Conservation (phyloP, 1,140 invertebrate species). For the Ceratosolen fusciceps region DNA sequence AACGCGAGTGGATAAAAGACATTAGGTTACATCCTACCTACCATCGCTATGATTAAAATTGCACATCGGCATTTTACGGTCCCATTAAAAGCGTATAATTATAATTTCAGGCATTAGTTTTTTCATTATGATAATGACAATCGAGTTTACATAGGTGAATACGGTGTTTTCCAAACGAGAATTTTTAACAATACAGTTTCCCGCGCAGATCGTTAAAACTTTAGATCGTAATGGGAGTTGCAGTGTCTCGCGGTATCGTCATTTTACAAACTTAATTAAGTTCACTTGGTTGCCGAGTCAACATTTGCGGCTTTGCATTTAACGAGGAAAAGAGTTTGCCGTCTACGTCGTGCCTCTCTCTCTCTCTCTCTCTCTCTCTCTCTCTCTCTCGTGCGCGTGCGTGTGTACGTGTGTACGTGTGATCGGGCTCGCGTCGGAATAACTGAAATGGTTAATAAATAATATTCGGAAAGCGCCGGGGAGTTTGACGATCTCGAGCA, state of each 20-base stretch:
- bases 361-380: too few relatives aligned
- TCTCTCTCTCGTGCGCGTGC: too few relatives aligned
- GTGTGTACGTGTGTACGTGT: too few relatives aligned
- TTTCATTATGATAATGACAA: not conserved
- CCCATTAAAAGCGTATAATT: not conserved
- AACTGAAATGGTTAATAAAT: slow-evolving; percentile 30
- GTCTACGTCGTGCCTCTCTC: not conserved
- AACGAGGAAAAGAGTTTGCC: slow-evolving; percentile 25
- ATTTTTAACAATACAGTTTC: slow-evolving; percentile 6
- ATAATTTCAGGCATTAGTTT: not conserved
- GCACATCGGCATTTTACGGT: not conserved
- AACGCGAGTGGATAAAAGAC: too few relatives aligned
- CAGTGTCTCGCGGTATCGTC: not conserved
- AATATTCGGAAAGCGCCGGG: not conserved
- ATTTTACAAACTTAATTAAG: slow-evolving; percentile 17
- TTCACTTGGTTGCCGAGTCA: not conserved
- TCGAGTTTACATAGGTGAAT: not conserved
- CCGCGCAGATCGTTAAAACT: not conserved
- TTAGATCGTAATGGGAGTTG: not conserved
- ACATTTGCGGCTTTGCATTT: slow-evolving; percentile 18
- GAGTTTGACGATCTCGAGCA: slow-evolving; percentile 12
- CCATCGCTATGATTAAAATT: not conserved
- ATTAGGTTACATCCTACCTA: too few relatives aligned
- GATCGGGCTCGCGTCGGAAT: not conserved
- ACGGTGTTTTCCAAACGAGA: not conserved